Conservation (phyloP, 1,140 invertebrate species). For the Danaus melanippus region DNA sequence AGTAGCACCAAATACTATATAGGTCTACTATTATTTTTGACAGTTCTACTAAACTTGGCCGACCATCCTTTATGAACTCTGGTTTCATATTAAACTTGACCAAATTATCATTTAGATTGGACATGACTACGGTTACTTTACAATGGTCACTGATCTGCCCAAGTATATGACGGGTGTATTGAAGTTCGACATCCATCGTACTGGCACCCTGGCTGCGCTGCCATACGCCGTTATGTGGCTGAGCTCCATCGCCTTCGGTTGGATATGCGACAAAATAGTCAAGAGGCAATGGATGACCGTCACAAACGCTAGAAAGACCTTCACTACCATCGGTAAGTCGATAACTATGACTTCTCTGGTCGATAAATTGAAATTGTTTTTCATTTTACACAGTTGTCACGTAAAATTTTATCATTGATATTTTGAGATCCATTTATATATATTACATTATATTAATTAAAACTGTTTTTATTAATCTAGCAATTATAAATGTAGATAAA, state of each 20-base stretch:
- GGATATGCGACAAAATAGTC: constrained; percentile 75
- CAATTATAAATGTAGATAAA: no score
- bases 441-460: no score
- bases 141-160: constrained; percentile 87
- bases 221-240: constrained; percentile 79
- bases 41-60: no score
- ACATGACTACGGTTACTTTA: constrained; percentile 90
- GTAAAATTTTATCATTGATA: no score
- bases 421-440: no score
- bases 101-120: constrained; percentile 68
- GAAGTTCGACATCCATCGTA: constrained; percentile 81
- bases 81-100: no score
- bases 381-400: no score
- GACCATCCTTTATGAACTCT: no score
- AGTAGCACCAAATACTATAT: background rate
- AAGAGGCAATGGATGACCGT: constrained; percentile 68
- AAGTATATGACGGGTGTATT: constrained; percentile 88
- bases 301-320: constrained; percentile 75
- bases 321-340: constrained; percentile 74
- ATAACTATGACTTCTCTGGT: no score
- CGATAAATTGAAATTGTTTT: no score
- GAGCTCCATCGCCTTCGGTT: constrained; percentile 72
- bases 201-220: constrained; percentile 74
- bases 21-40: no score
- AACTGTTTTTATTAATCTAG: no score